These are phyloP conservation scores for Sclerodermus sp. DNA, from an alignment of 2,888 invertebrate species.

Conservation along the genomic window DNA sequence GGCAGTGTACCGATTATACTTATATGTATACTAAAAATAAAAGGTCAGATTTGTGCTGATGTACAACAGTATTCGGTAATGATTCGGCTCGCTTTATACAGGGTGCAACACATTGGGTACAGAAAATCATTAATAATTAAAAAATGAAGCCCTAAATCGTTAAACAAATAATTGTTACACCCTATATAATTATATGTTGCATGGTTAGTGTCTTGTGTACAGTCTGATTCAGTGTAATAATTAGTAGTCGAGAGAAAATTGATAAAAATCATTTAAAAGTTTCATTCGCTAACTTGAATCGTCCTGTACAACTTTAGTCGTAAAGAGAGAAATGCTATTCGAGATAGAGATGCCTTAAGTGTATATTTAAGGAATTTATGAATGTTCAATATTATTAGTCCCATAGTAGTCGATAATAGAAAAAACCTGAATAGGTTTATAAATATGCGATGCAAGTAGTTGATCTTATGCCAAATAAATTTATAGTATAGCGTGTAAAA, in stretches of 20 bases:
- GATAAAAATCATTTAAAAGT: too few species aligned
- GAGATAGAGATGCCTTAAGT: too few species aligned
- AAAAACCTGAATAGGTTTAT: constrained; percentile 37
- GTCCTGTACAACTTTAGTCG: too few species aligned
- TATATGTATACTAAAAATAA: constrained; percentile 34
- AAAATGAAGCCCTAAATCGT: too few species aligned
- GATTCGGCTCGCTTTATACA: constrained; percentile 12
- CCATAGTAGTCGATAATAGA: constrained; percentile 48
- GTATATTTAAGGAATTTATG: constrained; percentile 24
- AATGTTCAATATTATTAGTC: constrained; percentile 44
- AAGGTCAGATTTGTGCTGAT: constrained; percentile 36
- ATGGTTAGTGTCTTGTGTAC: background rate
- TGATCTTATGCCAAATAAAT: constrained; percentile 35
- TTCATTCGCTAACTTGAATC: constrained; percentile 11
- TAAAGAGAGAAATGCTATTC: too few species aligned
- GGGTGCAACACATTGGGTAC: too few species aligned
- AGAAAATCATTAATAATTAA: constrained; percentile 16
- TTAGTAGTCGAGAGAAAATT: too few species aligned
- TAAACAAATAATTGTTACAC: too few species aligned
- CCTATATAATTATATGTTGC: constrained; percentile 18
- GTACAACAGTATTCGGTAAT: constrained; percentile 34
- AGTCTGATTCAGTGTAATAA: too few species aligned
- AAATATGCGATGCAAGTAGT: constrained; percentile 28
- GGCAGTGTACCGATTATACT: background rate
- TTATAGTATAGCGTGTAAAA: constrained; percentile 40